phyloP scores from a whole-genome alignment of 2,888 invertebrate genomes.

The Pherbina coryleti region DNA sequence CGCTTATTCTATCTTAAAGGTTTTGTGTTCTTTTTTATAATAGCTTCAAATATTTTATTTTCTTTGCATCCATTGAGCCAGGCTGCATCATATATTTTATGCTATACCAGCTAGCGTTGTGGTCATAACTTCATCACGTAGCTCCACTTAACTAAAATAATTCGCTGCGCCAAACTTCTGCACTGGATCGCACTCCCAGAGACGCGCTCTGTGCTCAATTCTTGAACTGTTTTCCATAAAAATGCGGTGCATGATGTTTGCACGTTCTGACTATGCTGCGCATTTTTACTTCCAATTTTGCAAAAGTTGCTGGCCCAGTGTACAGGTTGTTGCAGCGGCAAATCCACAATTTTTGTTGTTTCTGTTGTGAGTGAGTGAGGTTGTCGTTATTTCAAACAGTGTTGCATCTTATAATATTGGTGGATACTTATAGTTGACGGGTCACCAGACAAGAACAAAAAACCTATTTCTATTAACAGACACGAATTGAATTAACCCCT shows the following conservation, averaged over 20 bases:
- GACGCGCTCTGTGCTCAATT: constrained; percentile 8
- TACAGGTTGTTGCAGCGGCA: constrained; percentile 11
- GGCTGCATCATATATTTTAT: constrained; percentile 15
- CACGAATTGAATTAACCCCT: constrained; percentile 54
- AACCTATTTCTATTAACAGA: constrained; percentile 51
- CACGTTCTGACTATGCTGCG: constrained; percentile 16
- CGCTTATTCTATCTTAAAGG: not conserved
- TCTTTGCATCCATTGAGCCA: not conserved
- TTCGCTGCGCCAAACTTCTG: constrained; percentile 1
- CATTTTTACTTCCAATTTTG: not conserved
- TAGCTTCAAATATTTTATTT: not conserved
- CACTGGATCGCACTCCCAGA: not conserved
- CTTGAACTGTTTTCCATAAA: constrained; percentile 37
- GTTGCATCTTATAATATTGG: constrained; percentile 25
- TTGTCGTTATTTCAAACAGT: not conserved
- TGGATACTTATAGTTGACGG: constrained; percentile 1
- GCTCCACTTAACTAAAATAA: constrained; percentile 37
- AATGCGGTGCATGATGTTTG: constrained; percentile 7
- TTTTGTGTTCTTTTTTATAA: not conserved
- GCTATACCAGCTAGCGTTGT: not conserved
- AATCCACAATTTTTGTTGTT: not conserved
- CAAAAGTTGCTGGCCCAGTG: not conserved
- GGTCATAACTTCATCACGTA: constrained; percentile 35
- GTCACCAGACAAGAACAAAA: constrained; percentile 21
- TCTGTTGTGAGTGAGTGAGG: not conserved